phyloP scores from a whole-genome alignment of 53 echinoderm and acorn worm species.

The Paracentrotus lividus region DNA sequence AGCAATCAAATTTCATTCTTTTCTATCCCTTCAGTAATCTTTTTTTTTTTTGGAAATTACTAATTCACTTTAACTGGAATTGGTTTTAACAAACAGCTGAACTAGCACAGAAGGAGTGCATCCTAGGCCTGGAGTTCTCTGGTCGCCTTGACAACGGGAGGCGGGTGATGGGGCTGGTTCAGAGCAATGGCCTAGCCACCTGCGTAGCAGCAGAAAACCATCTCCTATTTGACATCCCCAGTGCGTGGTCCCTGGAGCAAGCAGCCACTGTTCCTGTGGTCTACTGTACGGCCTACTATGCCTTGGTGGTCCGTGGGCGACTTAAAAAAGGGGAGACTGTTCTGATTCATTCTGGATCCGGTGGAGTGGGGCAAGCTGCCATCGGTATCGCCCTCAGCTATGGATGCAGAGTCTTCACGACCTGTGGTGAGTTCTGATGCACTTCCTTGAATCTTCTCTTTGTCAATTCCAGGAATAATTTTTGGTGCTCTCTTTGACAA shows the following conservation, averaged over 20 bases:
- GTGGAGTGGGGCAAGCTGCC: conserved; percentile 91
- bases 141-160: conserved; percentile 79
- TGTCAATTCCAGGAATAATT: no score
- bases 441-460: no score
- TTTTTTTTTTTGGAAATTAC: no score
- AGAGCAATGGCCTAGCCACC: conserved; percentile 86
- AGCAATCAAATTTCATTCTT: conserved; percentile 61
- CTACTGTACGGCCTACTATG: conserved; percentile 90
- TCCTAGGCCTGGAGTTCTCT: conserved; percentile 89
- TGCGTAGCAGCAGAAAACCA: conserved; percentile 78
- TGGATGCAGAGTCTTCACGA: conserved; percentile 86
- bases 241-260: conserved; percentile 80
- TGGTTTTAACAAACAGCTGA: conserved; percentile 71
- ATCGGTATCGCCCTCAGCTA: conserved; percentile 85
- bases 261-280: conserved; percentile 91
- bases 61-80: background rate
- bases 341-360: conserved; percentile 88
- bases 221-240: conserved; percentile 83
- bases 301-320: conserved; percentile 82
- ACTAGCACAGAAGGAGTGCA: conserved; percentile 85
- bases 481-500: no score
- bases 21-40: no score
- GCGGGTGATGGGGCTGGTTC: conserved; percentile 88
- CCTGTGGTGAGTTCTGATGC: conserved; percentile 75
- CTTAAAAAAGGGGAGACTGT: conserved; percentile 87